A percentile compares a stretch with the other conserved stretches of the same genome.
Evolutionary conservation across 2,797 vertebrate species (phyloP).

Genomic region (Carcharodon carcharias): DNA sequence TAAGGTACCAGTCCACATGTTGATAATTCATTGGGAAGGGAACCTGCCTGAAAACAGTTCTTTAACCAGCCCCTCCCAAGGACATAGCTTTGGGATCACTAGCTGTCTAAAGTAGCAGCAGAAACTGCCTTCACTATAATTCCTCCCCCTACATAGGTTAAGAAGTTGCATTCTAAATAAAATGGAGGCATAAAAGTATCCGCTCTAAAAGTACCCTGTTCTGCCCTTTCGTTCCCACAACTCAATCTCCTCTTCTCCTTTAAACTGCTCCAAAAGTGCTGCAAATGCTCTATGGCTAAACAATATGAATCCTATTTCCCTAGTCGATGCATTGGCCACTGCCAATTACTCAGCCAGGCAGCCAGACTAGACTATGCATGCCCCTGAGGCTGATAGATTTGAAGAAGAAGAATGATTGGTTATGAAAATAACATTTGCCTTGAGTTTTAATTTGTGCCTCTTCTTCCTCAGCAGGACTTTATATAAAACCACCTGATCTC

Average conservation of each 20-base stretch:
- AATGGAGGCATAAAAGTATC: too few species aligned
- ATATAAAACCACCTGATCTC: not conserved
- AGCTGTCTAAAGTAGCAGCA: not conserved
- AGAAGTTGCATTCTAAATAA: too few species aligned
- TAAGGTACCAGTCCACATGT: too few species aligned
- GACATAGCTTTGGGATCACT: not conserved
- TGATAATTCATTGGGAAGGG: not conserved
- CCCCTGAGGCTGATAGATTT: not conserved
- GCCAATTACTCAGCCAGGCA: not conserved
- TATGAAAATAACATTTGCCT: not conserved
- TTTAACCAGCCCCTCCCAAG: not conserved
- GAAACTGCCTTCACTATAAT: not conserved
- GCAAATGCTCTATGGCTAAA: not conserved
- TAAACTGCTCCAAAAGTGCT: not conserved
- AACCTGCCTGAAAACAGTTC: not conserved
- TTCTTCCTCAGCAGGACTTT: not conserved
- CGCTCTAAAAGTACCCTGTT: too few species aligned
- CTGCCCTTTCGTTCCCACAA: not conserved
- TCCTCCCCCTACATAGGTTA: not conserved
- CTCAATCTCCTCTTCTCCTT: not conserved
- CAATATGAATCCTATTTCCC: not conserved
- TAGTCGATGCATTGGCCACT: not conserved
- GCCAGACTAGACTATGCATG: not conserved
- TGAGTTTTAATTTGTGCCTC: not conserved
- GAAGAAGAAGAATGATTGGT: not conserved